Percentiles rank a stretch among this genome's conserved stretches.
Conservation (phyloP, 2,888 invertebrate species). For the Heliconius charithonia region DNA sequence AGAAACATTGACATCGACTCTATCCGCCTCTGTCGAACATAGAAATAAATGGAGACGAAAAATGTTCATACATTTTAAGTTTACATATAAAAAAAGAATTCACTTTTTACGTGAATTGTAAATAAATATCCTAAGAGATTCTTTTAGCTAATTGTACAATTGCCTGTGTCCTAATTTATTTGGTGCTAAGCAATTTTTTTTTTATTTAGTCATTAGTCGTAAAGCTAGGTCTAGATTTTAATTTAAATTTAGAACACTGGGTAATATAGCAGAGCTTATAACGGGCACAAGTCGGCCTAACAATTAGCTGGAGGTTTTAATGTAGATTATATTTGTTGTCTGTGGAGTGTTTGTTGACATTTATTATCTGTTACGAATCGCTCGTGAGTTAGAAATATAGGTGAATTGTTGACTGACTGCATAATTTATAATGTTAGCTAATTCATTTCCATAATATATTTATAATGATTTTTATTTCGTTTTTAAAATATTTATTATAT, state of each 20-base stretch:
- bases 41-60: conserved; percentile 34
- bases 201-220: conserved; percentile 49
- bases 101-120: conserved; percentile 36
- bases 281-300: conserved; percentile 48
- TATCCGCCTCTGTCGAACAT: conserved; percentile 45
- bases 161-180: conserved; percentile 64
- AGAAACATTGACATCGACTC: conserved; percentile 46
- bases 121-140: conserved; percentile 36
- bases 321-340: conserved; percentile 45
- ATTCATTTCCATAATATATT: conserved; percentile 61
- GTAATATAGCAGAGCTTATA: conserved; percentile 54
- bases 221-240: conserved; percentile 50
- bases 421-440: conserved; percentile 72
- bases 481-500: conserved; percentile 51
- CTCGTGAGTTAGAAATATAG: conserved; percentile 44
- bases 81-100: conserved; percentile 25
- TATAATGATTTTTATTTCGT: conserved; percentile 61
- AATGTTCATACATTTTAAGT: conserved; percentile 32
- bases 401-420: conserved; percentile 72
- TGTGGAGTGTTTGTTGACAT: conserved; percentile 48
- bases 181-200: conserved; percentile 70
- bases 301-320: conserved; percentile 38
- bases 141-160: conserved; percentile 52
- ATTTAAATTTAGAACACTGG: conserved; percentile 49
- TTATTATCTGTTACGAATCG: conserved; percentile 45